These are phyloP conservation scores for Crambe crambe DNA, from an alignment of 37 sponge, comb jelly and placozoan species.

Conservation along the genomic window DNA sequence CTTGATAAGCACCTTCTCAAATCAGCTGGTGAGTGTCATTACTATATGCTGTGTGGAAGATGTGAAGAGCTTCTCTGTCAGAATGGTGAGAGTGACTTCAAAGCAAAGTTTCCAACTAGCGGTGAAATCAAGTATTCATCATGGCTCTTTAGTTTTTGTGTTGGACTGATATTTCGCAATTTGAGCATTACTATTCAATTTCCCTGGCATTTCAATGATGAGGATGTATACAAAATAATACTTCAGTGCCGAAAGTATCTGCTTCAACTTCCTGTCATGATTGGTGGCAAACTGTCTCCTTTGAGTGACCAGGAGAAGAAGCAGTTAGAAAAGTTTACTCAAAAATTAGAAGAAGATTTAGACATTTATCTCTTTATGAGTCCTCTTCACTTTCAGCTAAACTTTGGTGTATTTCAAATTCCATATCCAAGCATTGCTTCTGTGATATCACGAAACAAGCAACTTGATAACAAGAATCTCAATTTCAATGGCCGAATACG, in stretches of 20 bases:
- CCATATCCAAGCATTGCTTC: background rate
- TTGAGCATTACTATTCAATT: background rate
- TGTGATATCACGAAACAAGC: background rate
- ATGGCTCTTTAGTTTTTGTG: background rate
- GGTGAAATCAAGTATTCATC: background rate
- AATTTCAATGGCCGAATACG: background rate
- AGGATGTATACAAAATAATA: background rate
- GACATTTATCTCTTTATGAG: background rate
- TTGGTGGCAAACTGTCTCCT: background rate
- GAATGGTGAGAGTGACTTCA: conserved; percentile 1
- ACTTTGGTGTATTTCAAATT: background rate
- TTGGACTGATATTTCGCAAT: background rate
- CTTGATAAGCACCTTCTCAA: conserved; percentile 8
- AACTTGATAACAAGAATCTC: background rate
- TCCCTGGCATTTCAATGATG: conserved; percentile 2
- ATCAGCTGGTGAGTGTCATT: background rate
- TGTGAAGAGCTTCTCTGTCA: background rate
- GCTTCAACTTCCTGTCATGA: background rate
- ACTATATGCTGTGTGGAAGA: background rate
- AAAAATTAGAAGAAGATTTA: background rate
- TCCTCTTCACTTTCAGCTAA: background rate
- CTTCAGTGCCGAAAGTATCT: background rate
- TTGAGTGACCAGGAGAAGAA: background rate
- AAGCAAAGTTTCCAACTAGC: background rate
- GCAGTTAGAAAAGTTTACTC: background rate